These are phyloP conservation scores for Liasis olivaceus DNA, from an alignment of 2,797 vertebrate genomes.

Conservation along the genomic window DNA sequence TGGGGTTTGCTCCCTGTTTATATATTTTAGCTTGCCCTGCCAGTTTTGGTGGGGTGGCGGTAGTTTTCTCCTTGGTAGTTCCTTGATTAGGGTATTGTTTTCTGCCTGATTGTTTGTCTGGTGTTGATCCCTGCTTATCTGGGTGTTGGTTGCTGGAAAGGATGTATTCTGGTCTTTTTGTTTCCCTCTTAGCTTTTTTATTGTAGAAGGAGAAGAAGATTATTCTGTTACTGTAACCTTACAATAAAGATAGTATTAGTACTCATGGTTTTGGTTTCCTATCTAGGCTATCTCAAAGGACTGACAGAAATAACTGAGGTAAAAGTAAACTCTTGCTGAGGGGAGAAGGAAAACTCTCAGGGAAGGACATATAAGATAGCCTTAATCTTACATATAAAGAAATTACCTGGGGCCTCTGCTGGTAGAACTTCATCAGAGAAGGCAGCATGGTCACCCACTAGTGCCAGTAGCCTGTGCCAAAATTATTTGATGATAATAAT, in stretches of 20 bases:
- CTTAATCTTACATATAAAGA: neutral
- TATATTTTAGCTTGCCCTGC: neutral
- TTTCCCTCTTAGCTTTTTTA: neutral
- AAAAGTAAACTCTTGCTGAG: neutral
- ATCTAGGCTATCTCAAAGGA: neutral
- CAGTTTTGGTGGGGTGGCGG: neutral
- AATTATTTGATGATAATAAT: neutral
- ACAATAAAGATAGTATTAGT: neutral
- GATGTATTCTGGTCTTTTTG: neutral
- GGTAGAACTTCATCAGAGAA: neutral
- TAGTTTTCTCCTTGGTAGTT: neutral
- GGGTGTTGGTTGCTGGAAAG: neutral
- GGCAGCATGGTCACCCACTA: neutral
- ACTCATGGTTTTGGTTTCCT: neutral
- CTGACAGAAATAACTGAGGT: neutral
- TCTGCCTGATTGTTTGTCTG: neutral
- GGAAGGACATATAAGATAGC: neutral
- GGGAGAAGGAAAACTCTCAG: neutral
- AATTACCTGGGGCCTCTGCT: neutral
- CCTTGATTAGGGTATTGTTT: neutral
- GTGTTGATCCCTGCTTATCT: neutral
- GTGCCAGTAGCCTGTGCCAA: neutral
- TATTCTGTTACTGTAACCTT: neutral
- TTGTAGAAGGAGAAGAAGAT: neutral
- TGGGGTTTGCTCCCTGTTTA: neutral